Conservation (phyloP, 2,113 vertebrate species). For the Zosterops pallidus region DNA sequence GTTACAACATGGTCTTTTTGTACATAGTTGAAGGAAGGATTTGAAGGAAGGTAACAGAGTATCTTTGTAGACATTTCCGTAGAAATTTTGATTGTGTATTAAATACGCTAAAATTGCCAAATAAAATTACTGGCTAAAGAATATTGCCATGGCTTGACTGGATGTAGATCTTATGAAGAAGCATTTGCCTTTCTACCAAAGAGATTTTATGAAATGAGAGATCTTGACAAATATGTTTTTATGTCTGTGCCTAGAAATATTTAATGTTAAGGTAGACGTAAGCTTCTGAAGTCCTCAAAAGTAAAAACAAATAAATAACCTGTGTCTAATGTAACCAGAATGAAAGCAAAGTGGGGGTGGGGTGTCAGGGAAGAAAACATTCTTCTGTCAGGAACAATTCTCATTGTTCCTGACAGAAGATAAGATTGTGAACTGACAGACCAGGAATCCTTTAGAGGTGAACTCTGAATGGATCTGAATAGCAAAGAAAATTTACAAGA, state of each 20-base stretch:
- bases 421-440: not conserved
- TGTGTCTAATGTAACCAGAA: not conserved
- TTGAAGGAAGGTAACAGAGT: not conserved
- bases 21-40: not conserved
- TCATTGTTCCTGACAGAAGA: not conserved
- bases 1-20: not conserved
- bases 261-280: not conserved
- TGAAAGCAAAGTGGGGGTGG: not conserved
- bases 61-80: not conserved
- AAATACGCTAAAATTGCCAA: not conserved
- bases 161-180: not conserved
- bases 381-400: not conserved
- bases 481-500: slow-evolving; percentile 17
- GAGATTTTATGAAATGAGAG: not conserved
- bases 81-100: not conserved
- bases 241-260: too few species aligned
- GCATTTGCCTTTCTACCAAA: not conserved
- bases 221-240: not conserved
- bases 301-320: not conserved
- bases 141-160: not conserved
- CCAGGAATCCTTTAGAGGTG: not conserved
- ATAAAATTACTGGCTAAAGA: not conserved
- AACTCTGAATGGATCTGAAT: not conserved
- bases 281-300: not conserved
- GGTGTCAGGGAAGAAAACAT: not conserved